A percentile compares a stretch with the other conserved stretches of the same genome.
phyloP scores from a whole-genome alignment of 2,113 vertebrate genomes.

The Bettongia penicillata region DNA sequence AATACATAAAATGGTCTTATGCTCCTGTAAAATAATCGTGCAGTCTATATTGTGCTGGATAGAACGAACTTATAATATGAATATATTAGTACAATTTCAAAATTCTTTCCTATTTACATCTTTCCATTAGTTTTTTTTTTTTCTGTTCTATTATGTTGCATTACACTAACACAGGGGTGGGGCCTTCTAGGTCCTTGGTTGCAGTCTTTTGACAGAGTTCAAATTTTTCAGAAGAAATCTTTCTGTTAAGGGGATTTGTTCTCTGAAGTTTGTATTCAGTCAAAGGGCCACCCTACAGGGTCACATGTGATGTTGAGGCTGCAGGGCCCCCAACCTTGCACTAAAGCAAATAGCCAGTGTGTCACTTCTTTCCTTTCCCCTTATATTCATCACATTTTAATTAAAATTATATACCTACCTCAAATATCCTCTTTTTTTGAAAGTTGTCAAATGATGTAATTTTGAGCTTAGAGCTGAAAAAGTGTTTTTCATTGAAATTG shows the following conservation, averaged over 20 bases:
- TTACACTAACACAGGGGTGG: background rate
- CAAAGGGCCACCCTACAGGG: no score
- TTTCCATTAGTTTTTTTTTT: background rate
- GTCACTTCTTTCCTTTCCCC: background rate
- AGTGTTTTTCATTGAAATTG: background rate
- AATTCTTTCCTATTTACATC: background rate
- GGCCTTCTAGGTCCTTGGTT: no score
- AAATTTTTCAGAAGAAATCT: no score
- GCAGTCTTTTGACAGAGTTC: no score
- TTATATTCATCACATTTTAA: background rate
- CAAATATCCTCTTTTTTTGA: background rate
- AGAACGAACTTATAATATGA: background rate
- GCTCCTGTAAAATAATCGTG: background rate
- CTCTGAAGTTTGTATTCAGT: no score
- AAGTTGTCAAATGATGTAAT: no score
- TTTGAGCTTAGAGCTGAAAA: no score
- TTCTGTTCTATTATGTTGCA: background rate
- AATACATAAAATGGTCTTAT: background rate
- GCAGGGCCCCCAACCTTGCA: no score
- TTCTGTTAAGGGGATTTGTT: no score
- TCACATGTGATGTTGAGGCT: no score
- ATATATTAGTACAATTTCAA: background rate
- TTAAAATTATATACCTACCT: background rate
- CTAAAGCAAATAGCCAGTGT: background rate
- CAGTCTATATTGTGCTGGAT: background rate